Conservation (phyloP, 2,888 invertebrate species). For the Andricus curvator region DNA sequence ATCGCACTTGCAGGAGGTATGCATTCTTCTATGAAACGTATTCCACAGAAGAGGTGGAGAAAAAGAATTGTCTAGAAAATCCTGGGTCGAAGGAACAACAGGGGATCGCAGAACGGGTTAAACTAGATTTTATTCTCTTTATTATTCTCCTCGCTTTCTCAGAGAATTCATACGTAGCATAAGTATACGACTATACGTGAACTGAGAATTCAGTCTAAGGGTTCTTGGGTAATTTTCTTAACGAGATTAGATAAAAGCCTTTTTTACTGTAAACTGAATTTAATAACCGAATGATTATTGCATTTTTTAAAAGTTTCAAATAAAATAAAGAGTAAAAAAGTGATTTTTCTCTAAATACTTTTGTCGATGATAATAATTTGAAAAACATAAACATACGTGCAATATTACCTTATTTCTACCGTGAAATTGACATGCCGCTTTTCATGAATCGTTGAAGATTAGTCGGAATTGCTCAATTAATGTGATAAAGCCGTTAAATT, state of each 20-base stretch:
- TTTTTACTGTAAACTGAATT: neutral
- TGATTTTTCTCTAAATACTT: neutral
- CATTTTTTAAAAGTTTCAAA: too few relatives aligned
- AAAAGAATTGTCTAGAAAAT: constrained; percentile 30
- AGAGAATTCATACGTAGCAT: constrained; percentile 15
- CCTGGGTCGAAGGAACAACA: constrained; percentile 32
- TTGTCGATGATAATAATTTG: neutral
- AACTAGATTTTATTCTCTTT: constrained; percentile 39
- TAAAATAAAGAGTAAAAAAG: neutral
- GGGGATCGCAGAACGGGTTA: constrained; percentile 31
- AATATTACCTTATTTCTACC: constrained; percentile 2
- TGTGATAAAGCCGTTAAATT: constrained; percentile 20
- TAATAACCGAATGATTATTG: neutral
- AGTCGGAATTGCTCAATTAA: constrained; percentile 9
- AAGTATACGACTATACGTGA: neutral
- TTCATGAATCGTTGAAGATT: constrained; percentile 14
- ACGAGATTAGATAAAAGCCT: neutral
- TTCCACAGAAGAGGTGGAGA: neutral
- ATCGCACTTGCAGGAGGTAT: constrained; percentile 7
- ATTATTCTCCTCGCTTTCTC: constrained; percentile 37
- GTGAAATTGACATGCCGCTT: constrained; percentile 5
- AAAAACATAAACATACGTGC: neutral
- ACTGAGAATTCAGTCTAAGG: neutral
- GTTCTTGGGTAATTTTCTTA: neutral
- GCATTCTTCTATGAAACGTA: constrained; percentile 22